Evolutionary conservation across 1,140 invertebrate genomes (phyloP), one percentile per base, ranked within the genome.

Genomic region (Holcopasites calliopsidis): DNA sequence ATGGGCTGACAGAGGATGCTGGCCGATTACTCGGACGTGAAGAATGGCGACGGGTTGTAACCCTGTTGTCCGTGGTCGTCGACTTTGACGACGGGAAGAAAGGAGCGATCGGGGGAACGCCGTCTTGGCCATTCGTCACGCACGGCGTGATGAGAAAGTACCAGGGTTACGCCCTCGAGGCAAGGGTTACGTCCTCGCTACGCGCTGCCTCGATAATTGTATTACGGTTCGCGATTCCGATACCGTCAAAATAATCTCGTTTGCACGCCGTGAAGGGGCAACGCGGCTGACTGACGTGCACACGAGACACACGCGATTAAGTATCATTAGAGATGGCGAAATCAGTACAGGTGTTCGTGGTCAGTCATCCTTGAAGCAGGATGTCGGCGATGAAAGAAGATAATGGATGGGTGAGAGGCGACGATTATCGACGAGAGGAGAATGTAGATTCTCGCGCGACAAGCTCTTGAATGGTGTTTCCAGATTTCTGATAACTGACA

Each of bases 101-200:
- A 35, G 72, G 61, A 54, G 44, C 74, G 74, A 72, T 79, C 49
- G 55, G 76, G 50, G 47, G 49, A 57, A 26, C 65, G 57, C 78
- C 74, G 71, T 80, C 76, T 83, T 83, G 66, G 80, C 82, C 86
- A 90, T 90, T 90, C 79, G 89, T 90, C 86, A 90, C 85, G 90
- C 87, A 87, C 86, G 73, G 76, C 55, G 60, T 87, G 87, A 82
- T 90, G 88, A 88, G 89, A 91, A 91, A 87, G 75, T 70, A 55
- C 52, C 44, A 16, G 11, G 42, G 42, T 50, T 42, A 77, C 80
- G 44, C 78, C 80, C 64, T 61, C 47, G 35, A 50, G 38, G 69
- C 23, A 50, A 57, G 40, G 28, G 40, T 47, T 33, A 31, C 42
- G 52, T 54, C 35, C 64, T 60, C 26, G 47, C 38, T 52, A 26